These are phyloP conservation scores for Bufotes viridis DNA, from an alignment of 2,797 vertebrate genomes.

Conservation along the genomic window DNA sequence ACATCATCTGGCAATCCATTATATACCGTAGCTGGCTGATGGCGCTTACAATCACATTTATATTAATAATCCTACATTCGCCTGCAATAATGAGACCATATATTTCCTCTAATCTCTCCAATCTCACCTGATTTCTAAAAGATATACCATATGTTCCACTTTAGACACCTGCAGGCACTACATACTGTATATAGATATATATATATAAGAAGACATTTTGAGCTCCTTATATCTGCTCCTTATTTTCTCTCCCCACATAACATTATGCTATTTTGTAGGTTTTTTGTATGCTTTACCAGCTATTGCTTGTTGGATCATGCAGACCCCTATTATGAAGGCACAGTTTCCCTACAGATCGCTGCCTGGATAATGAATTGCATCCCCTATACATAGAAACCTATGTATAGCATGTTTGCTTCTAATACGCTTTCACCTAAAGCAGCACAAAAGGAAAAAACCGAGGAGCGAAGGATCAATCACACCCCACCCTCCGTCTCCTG, in stretches of 20 bases:
- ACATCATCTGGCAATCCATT: background rate
- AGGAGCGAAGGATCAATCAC: conserved; percentile 26
- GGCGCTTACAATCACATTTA: background rate
- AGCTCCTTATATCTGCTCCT: no score
- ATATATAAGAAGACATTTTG: no score
- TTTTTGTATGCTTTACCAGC: no score
- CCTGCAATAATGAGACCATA: background rate
- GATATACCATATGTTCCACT: background rate
- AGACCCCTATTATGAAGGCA: no score
- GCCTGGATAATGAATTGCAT: background rate
- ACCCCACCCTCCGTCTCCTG: conserved; percentile 27
- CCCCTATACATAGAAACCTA: background rate
- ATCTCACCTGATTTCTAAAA: background rate
- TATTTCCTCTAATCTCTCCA: background rate
- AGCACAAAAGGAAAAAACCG: background rate
- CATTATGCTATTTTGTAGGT: no score
- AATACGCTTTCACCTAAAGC: background rate
- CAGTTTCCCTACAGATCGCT: background rate
- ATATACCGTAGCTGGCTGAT: background rate
- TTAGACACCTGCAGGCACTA: no score
- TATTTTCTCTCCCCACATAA: no score
- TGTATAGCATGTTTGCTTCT: background rate
- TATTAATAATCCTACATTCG: background rate
- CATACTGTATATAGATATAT: no score
- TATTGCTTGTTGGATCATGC: no score